These are phyloP conservation scores for Theretra japonica DNA, from an alignment of 2,888 invertebrate species.

Conservation along the genomic window DNA sequence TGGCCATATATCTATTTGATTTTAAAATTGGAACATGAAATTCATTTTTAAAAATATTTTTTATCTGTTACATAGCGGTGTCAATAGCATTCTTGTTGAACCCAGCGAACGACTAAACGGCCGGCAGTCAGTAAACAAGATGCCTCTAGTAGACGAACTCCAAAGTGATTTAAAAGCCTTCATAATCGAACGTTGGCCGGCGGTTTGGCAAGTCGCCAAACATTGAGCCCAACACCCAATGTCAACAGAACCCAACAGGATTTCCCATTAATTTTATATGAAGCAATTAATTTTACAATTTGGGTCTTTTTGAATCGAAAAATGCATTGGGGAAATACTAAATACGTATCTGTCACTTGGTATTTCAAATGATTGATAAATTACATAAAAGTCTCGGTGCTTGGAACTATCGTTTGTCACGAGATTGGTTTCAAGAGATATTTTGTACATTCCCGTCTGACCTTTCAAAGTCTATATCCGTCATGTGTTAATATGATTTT, in stretches of 20 bases:
- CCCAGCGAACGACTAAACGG: constrained; percentile 49
- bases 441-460: too few relatives aligned
- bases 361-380: too few relatives aligned
- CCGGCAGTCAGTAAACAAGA: constrained; percentile 63
- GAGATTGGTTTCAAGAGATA: too few relatives aligned
- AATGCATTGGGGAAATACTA: neutral
- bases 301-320: neutral
- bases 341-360: too few relatives aligned
- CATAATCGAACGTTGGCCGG: constrained; percentile 63
- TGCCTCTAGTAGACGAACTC: constrained; percentile 50
- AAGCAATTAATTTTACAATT: constrained; percentile 8
- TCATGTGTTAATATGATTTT: too few relatives aligned
- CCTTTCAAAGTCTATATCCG: too few relatives aligned
- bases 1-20: neutral
- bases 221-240: constrained; percentile 42
- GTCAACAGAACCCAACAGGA: constrained; percentile 27
- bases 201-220: constrained; percentile 56
- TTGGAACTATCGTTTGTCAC: too few relatives aligned
- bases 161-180: constrained; percentile 74
- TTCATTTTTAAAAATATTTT: neutral
- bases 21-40: neutral
- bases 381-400: too few relatives aligned
- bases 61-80: constrained; percentile 35
- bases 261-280: constrained; percentile 11
- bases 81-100: constrained; percentile 40